These are phyloP conservation scores for Bos indicus DNA, from an alignment of 2,113 vertebrate species.

Conservation along the genomic window DNA sequence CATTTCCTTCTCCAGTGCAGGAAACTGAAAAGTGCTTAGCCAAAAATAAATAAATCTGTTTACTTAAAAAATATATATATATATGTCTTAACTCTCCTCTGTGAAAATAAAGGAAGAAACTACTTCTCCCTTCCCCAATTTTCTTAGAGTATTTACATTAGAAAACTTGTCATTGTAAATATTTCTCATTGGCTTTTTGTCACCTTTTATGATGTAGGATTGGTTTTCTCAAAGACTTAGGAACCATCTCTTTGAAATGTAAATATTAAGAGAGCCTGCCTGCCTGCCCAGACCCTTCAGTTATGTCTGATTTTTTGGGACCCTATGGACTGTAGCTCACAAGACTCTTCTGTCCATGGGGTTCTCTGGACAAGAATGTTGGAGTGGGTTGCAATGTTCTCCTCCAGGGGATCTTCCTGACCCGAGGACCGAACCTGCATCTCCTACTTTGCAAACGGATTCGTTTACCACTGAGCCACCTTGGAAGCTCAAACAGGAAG, in stretches of 20 bases:
- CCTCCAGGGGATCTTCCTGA: not conserved
- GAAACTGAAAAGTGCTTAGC: not conserved
- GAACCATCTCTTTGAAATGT: not conserved
- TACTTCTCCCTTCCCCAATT: not conserved
- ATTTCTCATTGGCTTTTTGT: not conserved
- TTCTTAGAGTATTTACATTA: not conserved
- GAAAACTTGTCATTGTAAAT: not conserved
- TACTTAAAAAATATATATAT: not conserved
- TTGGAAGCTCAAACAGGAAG: not conserved
- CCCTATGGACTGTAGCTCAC: not conserved
- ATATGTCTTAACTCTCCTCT: not conserved
- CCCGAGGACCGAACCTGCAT: rapidly evolving
- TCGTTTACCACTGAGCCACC: not conserved
- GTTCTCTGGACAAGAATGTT: not conserved
- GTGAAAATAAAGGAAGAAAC: not conserved
- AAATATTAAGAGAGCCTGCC: not conserved
- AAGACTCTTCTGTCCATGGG: not conserved
- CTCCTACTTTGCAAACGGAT: not conserved
- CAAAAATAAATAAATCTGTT: not conserved
- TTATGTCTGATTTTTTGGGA: not conserved
- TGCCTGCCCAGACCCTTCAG: not conserved
- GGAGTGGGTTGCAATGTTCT: rapidly evolving
- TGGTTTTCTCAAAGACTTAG: not conserved
- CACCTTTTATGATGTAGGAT: not conserved
- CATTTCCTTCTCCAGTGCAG: too few species aligned